Base-by-base conservation (phyloP, 2,797 vertebrate genomes). In the Anableps anableps region DNA sequence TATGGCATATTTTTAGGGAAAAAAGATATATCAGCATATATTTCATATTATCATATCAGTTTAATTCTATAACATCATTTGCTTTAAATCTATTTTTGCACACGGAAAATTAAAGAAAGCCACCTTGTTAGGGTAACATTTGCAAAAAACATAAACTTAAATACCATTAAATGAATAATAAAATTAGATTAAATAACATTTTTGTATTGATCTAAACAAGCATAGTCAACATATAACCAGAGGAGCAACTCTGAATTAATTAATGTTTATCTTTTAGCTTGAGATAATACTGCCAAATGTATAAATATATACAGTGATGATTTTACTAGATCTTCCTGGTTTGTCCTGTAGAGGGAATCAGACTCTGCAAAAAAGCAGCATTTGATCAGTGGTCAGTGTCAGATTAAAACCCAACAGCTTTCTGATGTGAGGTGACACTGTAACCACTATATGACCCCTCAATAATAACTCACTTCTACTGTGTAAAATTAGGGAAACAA, bases 311-410 rank as follows among this genome's bases (percentile, higher is more conserved):
- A 4, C 8, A 16, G 66, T 26, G 4, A 10, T 23, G 3, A 31
- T 29, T 71, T 55, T 45, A 55, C 14, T 31, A 23, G 16, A 36
- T 60, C 4, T 60, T 29, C n/a, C 74, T 45, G 3, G 26, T 60
- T 45, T 75, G 26, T 75, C 53, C 53, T 45, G n/a, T 43, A 60
- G 36, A 55, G 72, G 51, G 51, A 74, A 75, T 58, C 51, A 74
- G 23, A 51, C 10, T 26, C 72, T 50, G 23, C 48, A 73, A 73
- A 51, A 41, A 50, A 23, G 26, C 45, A 31, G 29, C 43, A 26
- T 34, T 34, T 36, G 29, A 34, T 31, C 60, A 29, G 55, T 29
- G 26, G 4, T 14, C n/a, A 53, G 55, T 11, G 26, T 10, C 14
- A 29, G 31, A 64, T 64, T 64, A 34, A 19, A 64, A n/a, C 34